Percentiles rank a stretch among this genome's conserved stretches.
phyloP scores from a whole-genome alignment of 2,888 invertebrate species.

The Zaprionus lineosus region DNA sequence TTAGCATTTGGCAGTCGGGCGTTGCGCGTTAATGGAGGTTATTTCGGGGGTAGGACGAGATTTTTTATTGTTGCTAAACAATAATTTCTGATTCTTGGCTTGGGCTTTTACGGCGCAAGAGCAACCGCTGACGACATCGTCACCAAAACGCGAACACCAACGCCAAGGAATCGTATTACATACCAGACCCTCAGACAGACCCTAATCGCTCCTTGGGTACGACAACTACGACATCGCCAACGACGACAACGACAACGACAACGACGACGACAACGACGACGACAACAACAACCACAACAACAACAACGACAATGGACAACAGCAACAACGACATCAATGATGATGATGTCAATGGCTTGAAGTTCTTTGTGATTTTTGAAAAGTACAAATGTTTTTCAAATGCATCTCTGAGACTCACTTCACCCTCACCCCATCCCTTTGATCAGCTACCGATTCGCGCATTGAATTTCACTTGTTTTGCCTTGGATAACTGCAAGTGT shows the following conservation, averaged over 20 bases:
- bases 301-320: too few species aligned
- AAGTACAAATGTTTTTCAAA: slow-evolving; percentile 66
- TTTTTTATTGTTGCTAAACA: slow-evolving; percentile 74
- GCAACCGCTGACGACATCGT: slow-evolving; percentile 49
- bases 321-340: slow-evolving; percentile 6
- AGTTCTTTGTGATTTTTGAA: slow-evolving; percentile 15
- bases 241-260: background rate
- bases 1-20: slow-evolving; percentile 76
- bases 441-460: slow-evolving; percentile 57
- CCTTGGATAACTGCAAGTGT: slow-evolving; percentile 28
- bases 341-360: slow-evolving; percentile 61
- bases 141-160: slow-evolving; percentile 53
- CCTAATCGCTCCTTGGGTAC: too few species aligned
- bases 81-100: slow-evolving; percentile 74
- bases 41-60: slow-evolving; percentile 57
- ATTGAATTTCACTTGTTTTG: slow-evolving; percentile 66
- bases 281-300: too few species aligned
- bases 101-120: slow-evolving; percentile 53
- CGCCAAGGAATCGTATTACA: slow-evolving; percentile 59
- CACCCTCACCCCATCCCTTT: background rate
- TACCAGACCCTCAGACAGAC: too few species aligned
- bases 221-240: too few species aligned
- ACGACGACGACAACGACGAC: too few species aligned
- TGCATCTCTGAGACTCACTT: slow-evolving; percentile 26
- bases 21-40: slow-evolving; percentile 63